A percentile compares a stretch with the other conserved stretches of the same genome.
Conservation (phyloP, 2,797 vertebrate genomes). For the Rhinoraja longicauda region DNA sequence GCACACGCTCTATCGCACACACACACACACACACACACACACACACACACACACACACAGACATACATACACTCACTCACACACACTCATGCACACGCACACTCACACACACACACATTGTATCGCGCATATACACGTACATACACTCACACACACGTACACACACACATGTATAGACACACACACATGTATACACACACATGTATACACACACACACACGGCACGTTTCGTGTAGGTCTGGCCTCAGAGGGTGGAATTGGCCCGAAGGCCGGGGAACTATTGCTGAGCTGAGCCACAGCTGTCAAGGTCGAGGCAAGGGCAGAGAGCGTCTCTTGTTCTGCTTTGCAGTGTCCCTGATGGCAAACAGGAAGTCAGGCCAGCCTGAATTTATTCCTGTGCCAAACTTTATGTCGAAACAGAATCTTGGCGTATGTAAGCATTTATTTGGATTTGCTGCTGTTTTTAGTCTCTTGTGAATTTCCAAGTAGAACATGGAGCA, state of each 20-base stretch:
- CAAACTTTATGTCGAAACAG: neutral
- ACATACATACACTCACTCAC: too few relatives aligned
- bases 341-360: neutral
- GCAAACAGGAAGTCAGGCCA: neutral
- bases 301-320: neutral
- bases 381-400: neutral
- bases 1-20: too few relatives aligned
- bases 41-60: too few relatives aligned
- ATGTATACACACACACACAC: neutral
- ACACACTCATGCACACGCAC: too few relatives aligned
- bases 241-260: neutral
- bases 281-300: neutral
- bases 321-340: neutral
- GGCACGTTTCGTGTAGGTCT: neutral
- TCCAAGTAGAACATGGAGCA: too few relatives aligned
- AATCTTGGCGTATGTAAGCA: neutral
- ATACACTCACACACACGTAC: accelerated
- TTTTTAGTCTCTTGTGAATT: too few relatives aligned
- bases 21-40: too few relatives aligned
- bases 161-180: too few relatives aligned
- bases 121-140: too few relatives aligned
- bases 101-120: too few relatives aligned
- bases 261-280: neutral
- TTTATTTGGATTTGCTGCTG: neutral
- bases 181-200: too few relatives aligned